phyloP scores from a whole-genome alignment of 2,888 invertebrate genomes.

The Agelastica alni region DNA sequence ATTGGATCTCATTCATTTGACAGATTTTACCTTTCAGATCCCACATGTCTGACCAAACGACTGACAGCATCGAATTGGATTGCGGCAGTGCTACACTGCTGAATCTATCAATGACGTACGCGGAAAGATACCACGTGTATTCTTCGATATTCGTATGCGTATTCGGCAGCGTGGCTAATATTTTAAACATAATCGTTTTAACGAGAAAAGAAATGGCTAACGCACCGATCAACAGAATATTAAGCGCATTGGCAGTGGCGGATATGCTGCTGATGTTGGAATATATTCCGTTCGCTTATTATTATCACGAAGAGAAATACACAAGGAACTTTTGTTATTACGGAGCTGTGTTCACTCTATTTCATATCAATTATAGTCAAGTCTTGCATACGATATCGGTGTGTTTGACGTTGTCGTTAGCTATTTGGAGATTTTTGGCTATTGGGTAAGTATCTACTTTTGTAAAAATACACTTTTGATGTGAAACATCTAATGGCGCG shows the following conservation, averaged over 20 bases:
- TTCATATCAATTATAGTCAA: conserved; percentile 82
- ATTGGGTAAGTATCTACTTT: conserved; percentile 68
- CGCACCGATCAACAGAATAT: conserved; percentile 84
- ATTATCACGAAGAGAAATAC: conserved; percentile 66
- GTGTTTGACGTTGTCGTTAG: conserved; percentile 77
- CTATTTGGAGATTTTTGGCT: conserved; percentile 86
- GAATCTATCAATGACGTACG: conserved; percentile 66
- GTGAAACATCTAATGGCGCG: no score
- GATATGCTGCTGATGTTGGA: conserved; percentile 91
- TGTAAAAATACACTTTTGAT: no score
- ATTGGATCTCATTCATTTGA: no score
- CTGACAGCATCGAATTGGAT: conserved; percentile 11
- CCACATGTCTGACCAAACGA: conserved; percentile 1
- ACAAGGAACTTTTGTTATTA: conserved; percentile 70
- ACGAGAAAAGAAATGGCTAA: conserved; percentile 79
- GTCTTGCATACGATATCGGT: conserved; percentile 83
- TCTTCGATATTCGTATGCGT: conserved; percentile 81
- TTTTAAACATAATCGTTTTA: conserved; percentile 84
- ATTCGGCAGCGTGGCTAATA: conserved; percentile 85
- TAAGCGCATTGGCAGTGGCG: conserved; percentile 83
- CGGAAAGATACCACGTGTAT: conserved; percentile 76
- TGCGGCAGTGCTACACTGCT: conserved; percentile 42
- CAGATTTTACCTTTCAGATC: conserved; percentile 8
- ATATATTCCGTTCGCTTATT: conserved; percentile 75
- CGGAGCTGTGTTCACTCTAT: conserved; percentile 74